Percentiles rank a stretch among this genome's conserved stretches.
phyloP scores from a whole-genome alignment of 2,888 invertebrate species.

The Zygogramma bicolorata region DNA sequence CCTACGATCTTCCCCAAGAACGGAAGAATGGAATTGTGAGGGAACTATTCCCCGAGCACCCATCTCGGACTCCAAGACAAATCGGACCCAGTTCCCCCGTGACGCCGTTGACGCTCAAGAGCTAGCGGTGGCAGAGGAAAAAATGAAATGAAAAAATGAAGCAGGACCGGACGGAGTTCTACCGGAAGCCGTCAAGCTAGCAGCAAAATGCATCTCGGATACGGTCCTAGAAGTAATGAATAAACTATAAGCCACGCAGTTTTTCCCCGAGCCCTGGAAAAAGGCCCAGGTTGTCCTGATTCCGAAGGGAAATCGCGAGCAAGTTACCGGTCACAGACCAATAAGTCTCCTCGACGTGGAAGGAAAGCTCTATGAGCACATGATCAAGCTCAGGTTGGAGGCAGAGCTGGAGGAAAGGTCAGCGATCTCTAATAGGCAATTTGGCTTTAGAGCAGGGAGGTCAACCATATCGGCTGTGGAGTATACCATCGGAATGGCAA shows the following conservation, averaged over 20 bases:
- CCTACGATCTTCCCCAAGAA: background rate
- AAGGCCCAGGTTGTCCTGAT: too few relatives aligned
- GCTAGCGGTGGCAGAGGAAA: background rate
- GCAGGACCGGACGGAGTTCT: too few relatives aligned
- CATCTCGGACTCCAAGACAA: background rate
- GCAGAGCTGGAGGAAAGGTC: constrained; percentile 10
- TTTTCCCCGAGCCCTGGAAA: constrained; percentile 1
- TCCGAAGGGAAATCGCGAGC: too few relatives aligned
- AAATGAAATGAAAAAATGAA: background rate
- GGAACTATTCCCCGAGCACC: constrained; percentile 17
- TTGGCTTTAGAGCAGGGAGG: constrained; percentile 15
- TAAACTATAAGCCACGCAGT: background rate
- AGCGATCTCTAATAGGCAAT: constrained; percentile 23
- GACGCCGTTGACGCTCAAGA: background rate
- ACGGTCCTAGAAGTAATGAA: background rate
- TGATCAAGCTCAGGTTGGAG: constrained; percentile 14
- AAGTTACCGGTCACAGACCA: constrained; percentile 13
- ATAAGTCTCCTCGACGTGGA: constrained; percentile 17
- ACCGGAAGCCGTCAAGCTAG: background rate
- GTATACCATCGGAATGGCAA: background rate
- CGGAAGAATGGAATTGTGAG: background rate
- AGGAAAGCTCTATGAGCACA: constrained; percentile 26
- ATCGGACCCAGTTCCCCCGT: background rate
- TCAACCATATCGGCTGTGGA: constrained; percentile 17
- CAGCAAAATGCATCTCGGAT: background rate